These are phyloP conservation scores for Phasianus colchicus DNA, from an alignment of 2,113 vertebrate species.

Conservation along the genomic window DNA sequence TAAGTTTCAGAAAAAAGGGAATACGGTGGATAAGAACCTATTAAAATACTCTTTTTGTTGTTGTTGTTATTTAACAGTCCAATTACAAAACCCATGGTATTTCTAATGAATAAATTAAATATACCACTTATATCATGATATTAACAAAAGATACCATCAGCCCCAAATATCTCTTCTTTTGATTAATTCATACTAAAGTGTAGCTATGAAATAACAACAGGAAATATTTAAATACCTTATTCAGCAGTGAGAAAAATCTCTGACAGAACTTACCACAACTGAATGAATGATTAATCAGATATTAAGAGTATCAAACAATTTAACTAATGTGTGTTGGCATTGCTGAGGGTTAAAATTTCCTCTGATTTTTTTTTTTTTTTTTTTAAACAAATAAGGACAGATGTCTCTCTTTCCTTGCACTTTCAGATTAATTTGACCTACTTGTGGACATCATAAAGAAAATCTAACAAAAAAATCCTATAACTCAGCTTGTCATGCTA, in stretches of 20 bases:
- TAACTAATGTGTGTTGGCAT: background rate
- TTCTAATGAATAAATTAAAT: background rate
- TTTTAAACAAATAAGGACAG: background rate
- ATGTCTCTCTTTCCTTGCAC: background rate
- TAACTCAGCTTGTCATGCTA: background rate
- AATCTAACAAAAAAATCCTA: accelerated
- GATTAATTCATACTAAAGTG: background rate
- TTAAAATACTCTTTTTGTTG: background rate
- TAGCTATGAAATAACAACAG: background rate
- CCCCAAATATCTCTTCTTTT: background rate
- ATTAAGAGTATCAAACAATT: background rate
- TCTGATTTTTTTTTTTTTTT: background rate
- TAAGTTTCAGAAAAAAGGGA: background rate
- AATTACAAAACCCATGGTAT: background rate
- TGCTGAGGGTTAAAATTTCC: background rate
- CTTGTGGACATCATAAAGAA: background rate
- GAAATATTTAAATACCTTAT: background rate
- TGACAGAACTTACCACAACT: background rate
- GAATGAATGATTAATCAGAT: background rate
- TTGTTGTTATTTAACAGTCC: background rate
- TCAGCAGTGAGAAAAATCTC: background rate
- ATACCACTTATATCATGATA: background rate
- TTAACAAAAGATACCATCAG: background rate
- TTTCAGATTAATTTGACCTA: background rate
- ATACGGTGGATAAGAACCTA: background rate